Base-by-base conservation (phyloP, 2,113 vertebrate genomes). In the Saguinus imperator region DNA sequence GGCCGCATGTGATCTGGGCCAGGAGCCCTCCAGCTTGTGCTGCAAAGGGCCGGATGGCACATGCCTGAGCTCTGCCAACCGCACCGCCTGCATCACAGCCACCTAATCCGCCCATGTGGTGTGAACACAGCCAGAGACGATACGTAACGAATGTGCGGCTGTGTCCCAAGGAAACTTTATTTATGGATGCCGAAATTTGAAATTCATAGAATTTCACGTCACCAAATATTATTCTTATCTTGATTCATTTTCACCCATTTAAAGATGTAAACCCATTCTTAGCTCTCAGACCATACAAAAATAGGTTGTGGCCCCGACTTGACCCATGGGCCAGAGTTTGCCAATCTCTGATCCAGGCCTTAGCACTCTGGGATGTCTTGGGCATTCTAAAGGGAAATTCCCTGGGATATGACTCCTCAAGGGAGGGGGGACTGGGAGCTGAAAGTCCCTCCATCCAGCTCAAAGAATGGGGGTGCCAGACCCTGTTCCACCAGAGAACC, bases 111-210 rank as follows among this genome's bases (percentile, higher is more conserved):
- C 64, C 12, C 4, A 43, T 12, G 3, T 3, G 32, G 40, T 20
- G 8, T 4, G 32, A 11, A 83, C 40, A 52, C 17, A 37, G 20
- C 9, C 21, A 0, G 1, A n/a, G 75, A 52, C n/a, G 3, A 0
- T 9, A 57, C 0, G 0, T 70, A 32, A 2, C 0, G 4, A 61
- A 12, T 0, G 8, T 1, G 2, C 23, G 73, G 93, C 80, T 1
- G 2, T 0, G 1, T 8, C 10, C 95, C 94, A 35, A 18, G 27
- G 35, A 70, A 72, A 37, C 76, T 84, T 92, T 72, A 37, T 84
- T 92, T 57, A 35, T 4, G 68, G 16, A 40, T 8, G 50, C 57
- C 13, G 35, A 75, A 43, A 82, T 50, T 23, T 70, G 50, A 58
- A 73, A 75, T 87, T 72, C 43, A 35, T 57, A 25, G 48, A 16